Evolutionary conservation across 2,113 vertebrate species (phyloP), one percentile per base, ranked within the genome.

Genomic region (Podocnemis expansa): DNA sequence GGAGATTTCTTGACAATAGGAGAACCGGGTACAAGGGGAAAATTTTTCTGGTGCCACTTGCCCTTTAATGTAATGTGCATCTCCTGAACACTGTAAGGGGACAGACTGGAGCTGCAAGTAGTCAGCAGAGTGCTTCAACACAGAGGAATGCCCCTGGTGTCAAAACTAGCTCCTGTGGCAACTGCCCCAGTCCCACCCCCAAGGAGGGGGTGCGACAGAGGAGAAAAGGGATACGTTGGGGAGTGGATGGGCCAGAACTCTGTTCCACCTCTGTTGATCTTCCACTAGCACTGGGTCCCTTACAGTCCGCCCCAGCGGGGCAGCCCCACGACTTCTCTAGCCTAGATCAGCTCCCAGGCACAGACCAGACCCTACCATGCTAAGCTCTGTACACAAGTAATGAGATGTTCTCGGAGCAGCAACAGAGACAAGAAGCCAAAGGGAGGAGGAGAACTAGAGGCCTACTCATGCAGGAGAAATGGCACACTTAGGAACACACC

Each of bases 401-500:
- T 34, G 8, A 86, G 51, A 1, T 3, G 41, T n/a, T 19, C 63
- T 19, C n/a, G 5, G 51, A 24, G 31, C 60, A 27, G 47, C 24
- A 70, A 0, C 0, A 0, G 1, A 2, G n/a, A 43, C 85, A 80
- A 27, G 45, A 45, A 1, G n/a, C 63, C 63, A 38, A 1, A 10
- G 76, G 76, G 5, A 80, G 67, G 56, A 49, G 86, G 51, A 24
- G 73, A 84, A 80, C 2, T 5, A 41, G 22, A 51, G 78, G 75
- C 38, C 47, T 47, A 10, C 47, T 7, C 76, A 41, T 87, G 22
- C 73, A 76, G 13, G 22, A 41, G 73, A 76, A 89, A 38, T 6
- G 43, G 80, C 38, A 82, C n/a, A 75, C 19, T 43, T 45, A n/a
- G 29, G 38, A 43, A 22, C 14, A 54, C 5, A 38, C 51, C 10